phyloP scores from a whole-genome alignment of 2,113 vertebrate species.

The Helogale parvula region DNA sequence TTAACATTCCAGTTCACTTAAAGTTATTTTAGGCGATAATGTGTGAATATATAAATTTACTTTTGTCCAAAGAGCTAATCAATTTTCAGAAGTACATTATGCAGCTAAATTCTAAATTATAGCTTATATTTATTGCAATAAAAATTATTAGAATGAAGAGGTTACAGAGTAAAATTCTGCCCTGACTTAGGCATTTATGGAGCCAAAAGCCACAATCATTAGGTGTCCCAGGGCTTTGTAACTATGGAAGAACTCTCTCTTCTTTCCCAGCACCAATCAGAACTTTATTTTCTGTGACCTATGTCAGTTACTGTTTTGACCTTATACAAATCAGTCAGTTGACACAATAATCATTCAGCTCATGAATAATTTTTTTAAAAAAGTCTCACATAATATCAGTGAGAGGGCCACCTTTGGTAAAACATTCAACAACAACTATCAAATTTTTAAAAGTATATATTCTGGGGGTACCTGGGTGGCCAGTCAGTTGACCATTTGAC shows the following conservation, averaged over 20 bases:
- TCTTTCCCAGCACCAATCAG: neutral
- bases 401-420: neutral
- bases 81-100: neutral
- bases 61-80: neutral
- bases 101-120: neutral
- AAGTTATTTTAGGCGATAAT: slow-evolving; percentile 6
- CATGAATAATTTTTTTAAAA: neutral
- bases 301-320: neutral
- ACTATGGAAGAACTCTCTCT: neutral
- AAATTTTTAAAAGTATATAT: neutral
- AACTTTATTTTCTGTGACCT: neutral
- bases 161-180: neutral
- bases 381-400: neutral
- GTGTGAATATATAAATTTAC: neutral
- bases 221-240: neutral
- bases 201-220: neutral
- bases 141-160: neutral
- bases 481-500: too few relatives aligned
- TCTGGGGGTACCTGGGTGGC: neutral
- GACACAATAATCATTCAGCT: neutral
- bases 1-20: neutral
- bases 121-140: neutral
- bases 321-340: neutral
- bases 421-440: neutral
- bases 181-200: neutral